These are phyloP conservation scores for Danio rerio DNA, from an alignment of 2,113 vertebrate species.

Conservation along the genomic window GRCz12tu NC_133181.1:8179001-8179500, in stretches of 20 bases:
- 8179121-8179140: conserved; percentile 92
- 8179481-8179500: conserved; percentile 25
- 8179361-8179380: conserved; percentile 65
- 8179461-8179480: conserved; percentile 47
- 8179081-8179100: conserved; percentile 84
- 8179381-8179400: conserved; percentile 42
- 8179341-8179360: conserved; percentile 60
- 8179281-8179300: not conserved
- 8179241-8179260: not conserved
- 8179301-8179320: conserved; percentile 54
- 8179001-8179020: too few species aligned
- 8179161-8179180: conserved; percentile 81
- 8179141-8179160: conserved; percentile 85
- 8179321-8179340: conserved; percentile 62
- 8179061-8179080: not conserved
- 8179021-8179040: too few species aligned
- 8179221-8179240: too few species aligned
- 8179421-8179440: conserved; percentile 35
- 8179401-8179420: conserved; percentile 10
- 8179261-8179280: not conserved
- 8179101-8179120: conserved; percentile 91
- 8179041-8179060: too few species aligned
- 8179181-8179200: conserved; percentile 68
- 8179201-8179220: conserved; percentile 43
- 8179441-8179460: conserved; percentile 36